A percentile compares a stretch with the other conserved stretches of the same genome.
Conservation (phyloP, 2,888 invertebrate genomes). For the Ophion costatus region DNA sequence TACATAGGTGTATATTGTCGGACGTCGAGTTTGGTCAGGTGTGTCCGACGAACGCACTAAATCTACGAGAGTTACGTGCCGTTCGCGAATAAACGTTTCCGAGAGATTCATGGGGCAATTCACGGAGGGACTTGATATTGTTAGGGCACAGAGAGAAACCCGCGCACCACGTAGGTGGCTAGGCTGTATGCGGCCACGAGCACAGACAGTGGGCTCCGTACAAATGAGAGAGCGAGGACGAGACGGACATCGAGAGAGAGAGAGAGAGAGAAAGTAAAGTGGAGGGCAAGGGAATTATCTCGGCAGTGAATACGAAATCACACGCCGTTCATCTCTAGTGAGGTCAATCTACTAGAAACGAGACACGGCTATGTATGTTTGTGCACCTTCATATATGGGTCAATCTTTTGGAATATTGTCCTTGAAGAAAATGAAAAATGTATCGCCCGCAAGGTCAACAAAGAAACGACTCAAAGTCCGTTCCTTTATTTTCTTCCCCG, state of each 20-base stretch:
- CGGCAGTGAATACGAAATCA: conserved; percentile 73
- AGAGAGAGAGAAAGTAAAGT: conserved; percentile 25
- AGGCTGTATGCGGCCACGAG: conserved; percentile 42
- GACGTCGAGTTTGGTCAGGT: conserved; percentile 73
- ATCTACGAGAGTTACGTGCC: conserved; percentile 77
- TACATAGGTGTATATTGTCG: conserved; percentile 47
- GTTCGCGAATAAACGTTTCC: conserved; percentile 75
- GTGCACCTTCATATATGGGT: not conserved
- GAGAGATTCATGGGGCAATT: conserved; percentile 78
- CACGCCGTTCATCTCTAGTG: conserved; percentile 70
- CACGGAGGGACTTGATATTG: conserved; percentile 76
- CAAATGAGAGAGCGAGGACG: conserved; percentile 23
- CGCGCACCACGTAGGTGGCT: conserved; percentile 48
- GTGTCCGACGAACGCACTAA: conserved; percentile 77
- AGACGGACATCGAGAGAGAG: not conserved
- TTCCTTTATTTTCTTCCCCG: not conserved
- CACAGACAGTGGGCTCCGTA: conserved; percentile 6
- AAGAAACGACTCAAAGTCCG: not conserved
- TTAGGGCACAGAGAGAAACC: conserved; percentile 64
- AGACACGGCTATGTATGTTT: conserved; percentile 9
- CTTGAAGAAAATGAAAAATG: not conserved
- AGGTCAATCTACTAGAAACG: conserved; percentile 51
- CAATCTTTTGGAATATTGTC: not conserved
- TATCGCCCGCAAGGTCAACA: not conserved
- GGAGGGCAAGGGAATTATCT: conserved; percentile 72